These are phyloP conservation scores for Xylocampa areola DNA, from an alignment of 2,888 invertebrate genomes.

Conservation along the genomic window DNA sequence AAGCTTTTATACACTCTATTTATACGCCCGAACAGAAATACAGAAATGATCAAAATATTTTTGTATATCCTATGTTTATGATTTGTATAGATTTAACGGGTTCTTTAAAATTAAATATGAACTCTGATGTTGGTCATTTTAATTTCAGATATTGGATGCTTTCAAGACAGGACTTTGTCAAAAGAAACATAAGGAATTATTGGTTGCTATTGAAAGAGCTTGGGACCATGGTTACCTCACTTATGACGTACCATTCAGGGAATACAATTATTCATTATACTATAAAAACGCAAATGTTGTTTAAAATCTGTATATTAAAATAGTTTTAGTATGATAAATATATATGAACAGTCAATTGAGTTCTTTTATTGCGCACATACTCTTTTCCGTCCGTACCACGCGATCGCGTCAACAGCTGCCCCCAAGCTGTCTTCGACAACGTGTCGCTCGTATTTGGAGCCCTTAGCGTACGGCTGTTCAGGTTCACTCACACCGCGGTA, in stretches of 20 bases:
- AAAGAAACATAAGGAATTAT: slow-evolving; percentile 93
- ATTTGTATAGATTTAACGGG: too few species aligned
- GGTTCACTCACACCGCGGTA: too few species aligned
- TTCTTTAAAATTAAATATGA: neutral
- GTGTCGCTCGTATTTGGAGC: too few species aligned
- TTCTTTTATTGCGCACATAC: slow-evolving; percentile 44
- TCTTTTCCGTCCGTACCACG: too few species aligned
- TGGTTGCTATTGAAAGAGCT: slow-evolving; percentile 94
- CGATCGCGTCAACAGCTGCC: too few species aligned
- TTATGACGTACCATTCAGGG: slow-evolving; percentile 95
- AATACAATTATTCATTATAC: slow-evolving; percentile 95
- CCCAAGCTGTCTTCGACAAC: too few species aligned
- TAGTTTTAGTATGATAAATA: slow-evolving; percentile 43
- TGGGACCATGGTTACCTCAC: slow-evolving; percentile 94
- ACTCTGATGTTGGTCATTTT: slow-evolving; percentile 3
- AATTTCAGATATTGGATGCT: slow-evolving; percentile 89
- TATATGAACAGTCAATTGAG: slow-evolving; percentile 34
- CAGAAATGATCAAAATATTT: too few species aligned
- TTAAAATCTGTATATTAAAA: slow-evolving; percentile 41
- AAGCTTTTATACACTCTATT: too few species aligned
- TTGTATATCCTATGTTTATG: too few species aligned
- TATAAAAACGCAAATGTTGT: slow-evolving; percentile 62
- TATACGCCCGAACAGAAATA: too few species aligned
- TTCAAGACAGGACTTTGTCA: slow-evolving; percentile 95
- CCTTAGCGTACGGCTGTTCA: too few species aligned